These are phyloP conservation scores for Limnephilus rhombicus DNA, from an alignment of 2,888 invertebrate species.

Conservation along the genomic window DNA sequence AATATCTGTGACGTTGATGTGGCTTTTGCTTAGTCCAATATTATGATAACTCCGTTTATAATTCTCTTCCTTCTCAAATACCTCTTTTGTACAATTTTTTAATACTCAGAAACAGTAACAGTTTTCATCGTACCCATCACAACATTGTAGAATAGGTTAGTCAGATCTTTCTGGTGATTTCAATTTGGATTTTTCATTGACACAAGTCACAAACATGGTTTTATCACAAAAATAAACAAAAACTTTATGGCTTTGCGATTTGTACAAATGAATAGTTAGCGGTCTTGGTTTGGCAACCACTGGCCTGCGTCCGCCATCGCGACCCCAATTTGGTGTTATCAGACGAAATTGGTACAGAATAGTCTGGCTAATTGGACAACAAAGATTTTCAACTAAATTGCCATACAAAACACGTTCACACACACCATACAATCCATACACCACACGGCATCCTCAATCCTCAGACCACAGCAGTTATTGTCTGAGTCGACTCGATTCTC, in stretches of 20 bases:
- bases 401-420: conserved; percentile 66
- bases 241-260: background rate
- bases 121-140: no score
- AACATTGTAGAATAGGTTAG: no score
- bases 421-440: conserved; percentile 40
- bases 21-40: no score
- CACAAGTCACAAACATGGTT: background rate
- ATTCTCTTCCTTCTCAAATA: no score
- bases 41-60: no score
- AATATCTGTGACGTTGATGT: no score
- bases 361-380: conserved; percentile 65
- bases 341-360: conserved; percentile 66
- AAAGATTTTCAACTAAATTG: conserved; percentile 67
- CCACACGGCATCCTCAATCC: background rate
- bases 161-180: background rate
- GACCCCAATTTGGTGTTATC: conserved; percentile 66
- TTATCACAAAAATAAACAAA: background rate
- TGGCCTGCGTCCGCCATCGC: conserved; percentile 48
- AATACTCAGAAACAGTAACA: no score
- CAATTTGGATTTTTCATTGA: background rate
- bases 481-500: background rate
- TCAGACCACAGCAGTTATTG: background rate
- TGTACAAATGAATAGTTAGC: background rate
- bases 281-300: background rate
- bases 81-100: no score